These are phyloP conservation scores for Galeopsomyia nigrocyanea DNA, from an alignment of 2,888 invertebrate species.

Conservation along the genomic window DNA sequence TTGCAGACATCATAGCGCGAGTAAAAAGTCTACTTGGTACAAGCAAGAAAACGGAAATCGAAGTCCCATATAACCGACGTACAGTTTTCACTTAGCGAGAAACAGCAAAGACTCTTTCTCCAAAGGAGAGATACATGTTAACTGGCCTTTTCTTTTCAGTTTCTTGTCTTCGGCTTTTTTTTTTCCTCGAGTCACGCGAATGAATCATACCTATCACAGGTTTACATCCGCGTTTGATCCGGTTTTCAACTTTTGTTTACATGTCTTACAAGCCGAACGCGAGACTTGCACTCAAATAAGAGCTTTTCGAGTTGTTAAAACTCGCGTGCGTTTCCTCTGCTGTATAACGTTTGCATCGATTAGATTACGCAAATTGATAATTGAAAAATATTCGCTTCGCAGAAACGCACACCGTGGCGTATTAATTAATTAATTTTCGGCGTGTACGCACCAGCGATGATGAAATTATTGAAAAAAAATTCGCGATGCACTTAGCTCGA, in stretches of 20 bases:
- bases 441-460: too few species aligned
- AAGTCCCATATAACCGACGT: conserved; percentile 1
- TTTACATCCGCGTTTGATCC: conserved; percentile 29
- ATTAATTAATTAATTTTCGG: too few species aligned
- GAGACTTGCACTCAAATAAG: too few species aligned
- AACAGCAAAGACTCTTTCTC: conserved; percentile 8
- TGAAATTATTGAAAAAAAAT: too few species aligned
- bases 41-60: not conserved
- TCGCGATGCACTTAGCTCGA: too few species aligned
- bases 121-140: conserved; percentile 3
- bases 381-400: too few species aligned
- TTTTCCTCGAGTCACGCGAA: conserved; percentile 11
- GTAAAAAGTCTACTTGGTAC: too few species aligned
- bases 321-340: not conserved
- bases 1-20: too few species aligned
- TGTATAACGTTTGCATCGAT: not conserved
- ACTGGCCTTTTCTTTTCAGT: conserved; percentile 1
- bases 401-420: too few species aligned
- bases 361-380: conserved; percentile 9
- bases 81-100: conserved; percentile 21
- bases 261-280: conserved; percentile 7
- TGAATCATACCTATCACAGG: conserved; percentile 27
- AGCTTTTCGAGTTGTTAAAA: not conserved
- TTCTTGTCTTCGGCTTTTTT: not conserved
- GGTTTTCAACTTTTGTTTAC: conserved; percentile 28